phyloP scores from a whole-genome alignment of 2,113 vertebrate genomes.

The Danio rerio region GRCz12tu NC_133194.1:7150501-7151000 shows the following conservation, averaged over 20 bases:
- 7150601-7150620: neutral
- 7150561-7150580: slow-evolving; percentile 8
- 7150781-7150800: too few species aligned
- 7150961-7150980: too few species aligned
- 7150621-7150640: neutral
- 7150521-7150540: neutral
- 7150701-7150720: neutral
- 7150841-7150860: too few species aligned
- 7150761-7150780: neutral
- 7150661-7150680: neutral
- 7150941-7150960: too few species aligned
- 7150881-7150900: too few species aligned
- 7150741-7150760: neutral
- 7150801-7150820: too few species aligned
- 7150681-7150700: neutral
- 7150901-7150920: too few species aligned
- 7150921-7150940: too few species aligned
- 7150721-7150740: neutral
- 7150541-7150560: slow-evolving; percentile 17
- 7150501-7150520: neutral
- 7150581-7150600: slow-evolving; percentile 4
- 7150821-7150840: too few species aligned
- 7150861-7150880: too few species aligned
- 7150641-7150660: neutral
- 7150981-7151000: too few species aligned